These are phyloP conservation scores for Podarcis muralis DNA, from an alignment of 2,113 vertebrate genomes.

Conservation along the genomic window DNA sequence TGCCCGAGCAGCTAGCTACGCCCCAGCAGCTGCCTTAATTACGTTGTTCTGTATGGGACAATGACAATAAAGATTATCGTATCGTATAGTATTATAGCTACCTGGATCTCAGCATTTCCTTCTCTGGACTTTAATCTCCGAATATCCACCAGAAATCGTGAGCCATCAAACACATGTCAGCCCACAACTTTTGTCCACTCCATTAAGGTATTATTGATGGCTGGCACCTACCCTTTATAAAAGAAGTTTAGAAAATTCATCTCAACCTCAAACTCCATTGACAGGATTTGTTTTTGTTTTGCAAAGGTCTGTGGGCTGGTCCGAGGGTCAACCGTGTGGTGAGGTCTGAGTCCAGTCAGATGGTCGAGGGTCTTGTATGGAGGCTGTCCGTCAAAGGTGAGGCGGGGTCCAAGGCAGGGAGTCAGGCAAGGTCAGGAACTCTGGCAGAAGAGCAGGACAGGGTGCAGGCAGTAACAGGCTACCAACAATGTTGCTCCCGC, in stretches of 20 bases:
- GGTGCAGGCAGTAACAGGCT: no score
- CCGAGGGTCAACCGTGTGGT: no score
- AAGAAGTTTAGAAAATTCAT: slow-evolving; percentile 67
- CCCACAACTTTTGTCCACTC: slow-evolving; percentile 52
- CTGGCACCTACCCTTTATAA: slow-evolving; percentile 59
- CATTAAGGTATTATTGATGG: slow-evolving; percentile 69
- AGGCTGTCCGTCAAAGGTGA: no score
- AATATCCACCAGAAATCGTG: slow-evolving; percentile 64
- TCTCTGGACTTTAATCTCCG: slow-evolving; percentile 48
- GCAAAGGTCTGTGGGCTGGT: neutral
- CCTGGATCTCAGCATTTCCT: neutral
- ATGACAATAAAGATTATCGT: no score
- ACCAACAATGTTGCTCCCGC: no score
- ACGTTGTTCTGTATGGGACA: no score
- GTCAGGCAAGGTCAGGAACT: no score
- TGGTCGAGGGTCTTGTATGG: no score
- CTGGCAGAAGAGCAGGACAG: no score
- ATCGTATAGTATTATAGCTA: neutral
- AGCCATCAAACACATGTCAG: slow-evolving; percentile 63
- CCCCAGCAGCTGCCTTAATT: neutral
- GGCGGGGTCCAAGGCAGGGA: no score
- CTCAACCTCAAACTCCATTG: slow-evolving; percentile 35
- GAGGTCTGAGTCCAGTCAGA: no score
- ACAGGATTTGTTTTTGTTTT: neutral
- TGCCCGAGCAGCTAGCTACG: no score